These are phyloP conservation scores for Heliconius erato DNA, from an alignment of 2,888 invertebrate genomes.

Conservation along the genomic window DNA sequence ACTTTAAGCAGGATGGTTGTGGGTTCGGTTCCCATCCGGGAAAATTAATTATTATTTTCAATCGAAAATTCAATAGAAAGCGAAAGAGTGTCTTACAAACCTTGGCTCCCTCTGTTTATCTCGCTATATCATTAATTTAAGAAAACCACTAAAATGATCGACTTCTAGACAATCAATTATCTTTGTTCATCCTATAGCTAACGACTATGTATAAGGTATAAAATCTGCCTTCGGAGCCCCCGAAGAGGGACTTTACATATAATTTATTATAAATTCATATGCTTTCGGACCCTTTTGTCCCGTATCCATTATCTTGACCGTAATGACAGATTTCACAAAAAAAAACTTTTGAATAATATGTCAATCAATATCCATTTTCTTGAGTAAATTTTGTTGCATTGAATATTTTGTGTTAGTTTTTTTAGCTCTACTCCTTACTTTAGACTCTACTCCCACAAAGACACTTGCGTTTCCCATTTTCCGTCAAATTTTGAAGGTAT, in stretches of 20 bases:
- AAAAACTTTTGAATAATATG: slow-evolving; percentile 30
- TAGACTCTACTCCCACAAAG: too few relatives aligned
- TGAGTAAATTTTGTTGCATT: neutral
- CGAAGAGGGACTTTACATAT: slow-evolving; percentile 59
- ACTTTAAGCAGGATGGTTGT: too few relatives aligned
- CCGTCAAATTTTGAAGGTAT: neutral
- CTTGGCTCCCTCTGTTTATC: too few relatives aligned
- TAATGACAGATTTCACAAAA: slow-evolving; percentile 50
- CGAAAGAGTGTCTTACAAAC: too few relatives aligned
- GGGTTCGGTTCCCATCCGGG: too few relatives aligned
- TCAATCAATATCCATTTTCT: slow-evolving; percentile 23
- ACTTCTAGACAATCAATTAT: slow-evolving; percentile 38
- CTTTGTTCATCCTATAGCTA: slow-evolving; percentile 38
- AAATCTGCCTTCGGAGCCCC: slow-evolving; percentile 52
- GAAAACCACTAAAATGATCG: slow-evolving; percentile 32
- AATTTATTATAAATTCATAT: slow-evolving; percentile 70
- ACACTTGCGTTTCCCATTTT: too few relatives aligned
- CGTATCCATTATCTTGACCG: slow-evolving; percentile 46
- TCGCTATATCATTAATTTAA: too few relatives aligned
- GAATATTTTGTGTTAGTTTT: neutral
- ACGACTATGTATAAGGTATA: slow-evolving; percentile 58
- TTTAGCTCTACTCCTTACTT: too few relatives aligned
- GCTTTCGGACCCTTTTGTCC: slow-evolving; percentile 56
- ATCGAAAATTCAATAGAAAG: too few relatives aligned
- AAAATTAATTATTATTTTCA: too few relatives aligned